phyloP scores from a whole-genome alignment of 2,797 vertebrate genomes.

The Benthosema pterotum region DNA sequence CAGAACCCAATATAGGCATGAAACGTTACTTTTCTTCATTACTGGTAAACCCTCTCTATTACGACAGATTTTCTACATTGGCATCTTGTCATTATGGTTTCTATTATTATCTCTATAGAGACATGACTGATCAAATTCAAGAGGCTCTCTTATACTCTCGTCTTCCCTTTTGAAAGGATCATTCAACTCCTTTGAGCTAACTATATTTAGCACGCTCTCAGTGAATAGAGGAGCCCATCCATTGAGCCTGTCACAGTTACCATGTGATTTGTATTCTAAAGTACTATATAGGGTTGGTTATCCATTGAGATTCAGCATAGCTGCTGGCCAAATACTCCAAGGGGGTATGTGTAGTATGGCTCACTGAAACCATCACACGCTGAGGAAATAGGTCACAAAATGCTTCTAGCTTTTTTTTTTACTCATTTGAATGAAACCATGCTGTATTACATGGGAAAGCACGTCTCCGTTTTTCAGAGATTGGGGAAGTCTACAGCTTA shows the following conservation, averaged over 20 bases:
- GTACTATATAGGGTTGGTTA: slow-evolving; percentile 14
- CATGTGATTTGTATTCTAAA: slow-evolving; percentile 23
- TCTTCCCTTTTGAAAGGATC: slow-evolving; percentile 8
- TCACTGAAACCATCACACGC: slow-evolving; percentile 29
- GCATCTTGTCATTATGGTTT: background rate
- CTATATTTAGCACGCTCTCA: slow-evolving; percentile 40
- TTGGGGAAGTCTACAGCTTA: slow-evolving; percentile 1
- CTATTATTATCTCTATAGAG: background rate
- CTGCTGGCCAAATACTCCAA: slow-evolving; percentile 54
- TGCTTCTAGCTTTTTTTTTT: slow-evolving; percentile 45
- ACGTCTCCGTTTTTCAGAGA: slow-evolving; percentile 6
- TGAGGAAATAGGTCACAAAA: slow-evolving; percentile 61
- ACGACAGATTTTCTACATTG: too few species aligned
- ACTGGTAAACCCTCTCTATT: too few species aligned
- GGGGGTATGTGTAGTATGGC: slow-evolving; percentile 33
- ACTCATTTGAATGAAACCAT: slow-evolving; percentile 46
- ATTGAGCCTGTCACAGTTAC: slow-evolving; percentile 19
- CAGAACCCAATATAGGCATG: background rate
- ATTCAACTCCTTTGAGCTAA: slow-evolving; percentile 18
- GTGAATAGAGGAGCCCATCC: slow-evolving; percentile 22
- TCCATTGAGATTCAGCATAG: slow-evolving; percentile 19
- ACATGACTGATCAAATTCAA: background rate
- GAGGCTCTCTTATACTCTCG: slow-evolving; percentile 1
- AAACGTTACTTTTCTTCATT: background rate
- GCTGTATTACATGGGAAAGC: slow-evolving; percentile 19